Evolutionary conservation across 2,888 invertebrate species (phyloP), one percentile per base, ranked within the genome.

Genomic region (Drosophila affinis): DNA sequence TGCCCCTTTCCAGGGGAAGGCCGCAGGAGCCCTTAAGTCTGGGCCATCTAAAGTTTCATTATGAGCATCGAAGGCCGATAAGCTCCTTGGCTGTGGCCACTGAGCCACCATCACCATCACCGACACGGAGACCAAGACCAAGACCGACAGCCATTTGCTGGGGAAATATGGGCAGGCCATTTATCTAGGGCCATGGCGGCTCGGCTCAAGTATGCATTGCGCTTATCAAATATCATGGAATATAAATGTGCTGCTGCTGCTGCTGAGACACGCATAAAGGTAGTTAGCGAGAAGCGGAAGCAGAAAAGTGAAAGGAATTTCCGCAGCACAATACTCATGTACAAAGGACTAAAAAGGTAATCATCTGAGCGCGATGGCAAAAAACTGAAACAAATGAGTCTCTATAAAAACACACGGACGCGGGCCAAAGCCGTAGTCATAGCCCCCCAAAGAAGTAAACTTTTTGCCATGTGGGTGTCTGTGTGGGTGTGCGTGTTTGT

Each of bases 301-400:
- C 71, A 68, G 65, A 62, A 68, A 75, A 65, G 63, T 60, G 57
- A 77, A 79, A 73, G 78, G 69, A 77, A 85, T 81, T 82, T 82
- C 77, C 85, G 75, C 58, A 72, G 62, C 57, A 57, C 64, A 65
- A 58, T 48, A 64, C 45, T 44, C 39, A 24, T 14, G 39, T 14
- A 12, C 64, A 52, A 70, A 52, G 70, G 51, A 72, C 55, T 73
- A 79, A 79, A 75, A 79, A 70, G 67, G 77, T 81, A 84, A 84
- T 85, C 76, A 85, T 79, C 67, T 75, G 69, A 75, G 70, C 69
- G 58, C 29, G 27, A 44, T 72, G 73, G 64, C 72, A 73, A 62
- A 62, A 78, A 80, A 80, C 72, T 57, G 76, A 86, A 86, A 86
- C 84, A 85, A 85, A 85, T 85, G 81, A 80, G 59, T 75, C 57